A percentile compares a stretch with the other conserved stretches of the same genome.
Conservation (phyloP, 23 tunicate species). For the Halocynthia roretzi region DNA sequence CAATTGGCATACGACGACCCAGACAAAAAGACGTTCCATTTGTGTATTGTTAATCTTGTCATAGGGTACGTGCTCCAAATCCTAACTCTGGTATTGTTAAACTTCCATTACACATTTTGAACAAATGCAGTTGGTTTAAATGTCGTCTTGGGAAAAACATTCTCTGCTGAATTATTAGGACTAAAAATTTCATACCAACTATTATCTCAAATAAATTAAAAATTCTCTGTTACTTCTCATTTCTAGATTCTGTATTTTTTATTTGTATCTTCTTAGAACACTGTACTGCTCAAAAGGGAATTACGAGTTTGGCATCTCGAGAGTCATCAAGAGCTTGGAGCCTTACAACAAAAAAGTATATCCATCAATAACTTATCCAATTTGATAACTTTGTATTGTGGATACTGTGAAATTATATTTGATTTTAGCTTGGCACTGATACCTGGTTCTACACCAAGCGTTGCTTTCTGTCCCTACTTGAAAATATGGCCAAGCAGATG, state of each 20-base stretch:
- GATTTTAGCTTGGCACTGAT: constrained; percentile 61
- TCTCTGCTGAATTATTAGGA: too few relatives aligned
- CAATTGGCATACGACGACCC: constrained; percentile 96
- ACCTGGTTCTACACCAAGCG: constrained; percentile 98
- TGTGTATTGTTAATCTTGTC: constrained; percentile 94
- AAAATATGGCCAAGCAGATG: constrained; percentile 87
- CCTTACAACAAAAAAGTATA: constrained; percentile 80
- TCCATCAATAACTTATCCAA: too few relatives aligned
- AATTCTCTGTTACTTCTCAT: too few relatives aligned
- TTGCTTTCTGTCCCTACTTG: constrained; percentile 86
- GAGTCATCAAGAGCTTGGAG: constrained; percentile 94
- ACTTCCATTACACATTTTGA: too few relatives aligned
- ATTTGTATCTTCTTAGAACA: constrained; percentile 1
- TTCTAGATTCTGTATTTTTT: too few relatives aligned
- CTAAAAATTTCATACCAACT: too few relatives aligned
- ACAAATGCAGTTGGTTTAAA: too few relatives aligned
- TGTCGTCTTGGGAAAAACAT: too few relatives aligned
- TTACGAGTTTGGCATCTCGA: constrained; percentile 86
- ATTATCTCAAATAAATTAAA: too few relatives aligned
- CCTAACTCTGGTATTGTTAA: too few relatives aligned
- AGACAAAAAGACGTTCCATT: constrained; percentile 85
- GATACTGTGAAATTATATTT: too few relatives aligned
- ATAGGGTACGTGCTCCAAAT: constrained; percentile 34
- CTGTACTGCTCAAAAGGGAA: constrained; percentile 91
- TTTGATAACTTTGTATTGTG: too few relatives aligned